These are phyloP conservation scores for Coilia nasus DNA, from an alignment of 2,797 vertebrate species.

Conservation along the genomic window DNA sequence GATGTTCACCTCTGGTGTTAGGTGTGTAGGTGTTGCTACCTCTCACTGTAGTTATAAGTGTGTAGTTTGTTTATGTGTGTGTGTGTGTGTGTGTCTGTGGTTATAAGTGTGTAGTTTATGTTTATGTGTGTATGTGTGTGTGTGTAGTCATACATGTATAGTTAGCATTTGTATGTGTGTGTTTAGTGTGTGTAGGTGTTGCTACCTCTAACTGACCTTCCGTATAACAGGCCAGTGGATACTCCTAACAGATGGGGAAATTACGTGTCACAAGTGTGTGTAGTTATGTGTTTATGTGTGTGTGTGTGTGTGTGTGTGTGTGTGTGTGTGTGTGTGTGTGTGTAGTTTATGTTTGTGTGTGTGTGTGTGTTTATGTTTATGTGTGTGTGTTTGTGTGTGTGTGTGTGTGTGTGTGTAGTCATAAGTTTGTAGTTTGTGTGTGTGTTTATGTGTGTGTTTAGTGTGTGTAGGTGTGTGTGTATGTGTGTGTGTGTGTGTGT, in stretches of 20 bases:
- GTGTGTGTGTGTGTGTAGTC: background rate
- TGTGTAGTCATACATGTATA: too few relatives aligned
- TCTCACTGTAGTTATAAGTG: background rate
- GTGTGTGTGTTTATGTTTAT: background rate
- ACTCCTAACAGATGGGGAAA: background rate
- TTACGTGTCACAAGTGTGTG: too few relatives aligned
- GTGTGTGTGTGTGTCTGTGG: background rate
- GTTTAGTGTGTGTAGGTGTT: background rate
- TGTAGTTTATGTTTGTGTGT: background rate
- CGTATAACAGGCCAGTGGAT: background rate
- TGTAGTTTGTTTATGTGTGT: too few relatives aligned
- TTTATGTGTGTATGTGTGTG: too few relatives aligned
- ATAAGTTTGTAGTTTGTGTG: constrained; percentile 7
- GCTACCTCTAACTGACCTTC: background rate
- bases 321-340: background rate
- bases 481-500: background rate
- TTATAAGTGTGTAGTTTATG: background rate
- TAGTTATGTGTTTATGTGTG: background rate
- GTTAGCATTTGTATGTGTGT: too few relatives aligned
- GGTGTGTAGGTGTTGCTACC: background rate
- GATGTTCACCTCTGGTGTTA: too few relatives aligned
- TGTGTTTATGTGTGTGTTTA: background rate
- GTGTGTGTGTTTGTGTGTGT: too few relatives aligned
- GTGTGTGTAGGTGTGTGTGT: background rate
- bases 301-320: background rate